These are phyloP conservation scores for Phengaris alcon DNA, from an alignment of 2,888 invertebrate species.

Conservation along the genomic window DNA sequence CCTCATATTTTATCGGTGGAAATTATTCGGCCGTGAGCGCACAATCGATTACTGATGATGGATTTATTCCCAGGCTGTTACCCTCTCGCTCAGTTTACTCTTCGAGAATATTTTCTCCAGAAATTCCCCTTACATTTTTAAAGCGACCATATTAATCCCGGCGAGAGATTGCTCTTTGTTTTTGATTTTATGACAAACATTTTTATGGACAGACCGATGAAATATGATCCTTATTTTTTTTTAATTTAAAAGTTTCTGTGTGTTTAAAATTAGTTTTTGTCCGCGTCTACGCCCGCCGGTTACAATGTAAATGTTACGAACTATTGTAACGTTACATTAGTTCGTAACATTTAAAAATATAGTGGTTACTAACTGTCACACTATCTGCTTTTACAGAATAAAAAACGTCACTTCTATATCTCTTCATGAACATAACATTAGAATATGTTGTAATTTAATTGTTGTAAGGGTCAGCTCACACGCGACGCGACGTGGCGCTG, in stretches of 20 bases:
- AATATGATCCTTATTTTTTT: not conserved
- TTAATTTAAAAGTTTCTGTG: not conserved
- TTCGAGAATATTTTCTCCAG: conserved; percentile 36
- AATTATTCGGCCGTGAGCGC: conserved; percentile 52
- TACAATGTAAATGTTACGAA: too few species aligned
- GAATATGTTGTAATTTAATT: too few species aligned
- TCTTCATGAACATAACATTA: too few species aligned
- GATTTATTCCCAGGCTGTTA: conserved; percentile 44
- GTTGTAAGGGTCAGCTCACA: too few species aligned
- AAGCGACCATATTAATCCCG: conserved; percentile 24
- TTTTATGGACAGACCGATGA: not conserved
- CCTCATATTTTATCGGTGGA: conserved; percentile 33
- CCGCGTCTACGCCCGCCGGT: too few species aligned
- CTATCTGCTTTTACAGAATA: not conserved
- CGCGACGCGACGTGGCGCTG: too few species aligned
- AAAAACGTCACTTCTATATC: not conserved
- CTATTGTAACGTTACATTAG: too few species aligned
- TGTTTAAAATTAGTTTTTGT: not conserved
- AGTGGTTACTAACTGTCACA: not conserved
- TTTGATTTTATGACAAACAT: conserved; percentile 20
- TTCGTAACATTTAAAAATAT: not conserved
- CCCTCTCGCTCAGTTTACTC: conserved; percentile 33
- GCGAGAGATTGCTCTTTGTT: conserved; percentile 26
- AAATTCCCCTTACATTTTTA: conserved; percentile 33
- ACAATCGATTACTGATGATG: conserved; percentile 60